Conservation (phyloP, 2,113 vertebrate genomes). For the Rynchops niger region DNA sequence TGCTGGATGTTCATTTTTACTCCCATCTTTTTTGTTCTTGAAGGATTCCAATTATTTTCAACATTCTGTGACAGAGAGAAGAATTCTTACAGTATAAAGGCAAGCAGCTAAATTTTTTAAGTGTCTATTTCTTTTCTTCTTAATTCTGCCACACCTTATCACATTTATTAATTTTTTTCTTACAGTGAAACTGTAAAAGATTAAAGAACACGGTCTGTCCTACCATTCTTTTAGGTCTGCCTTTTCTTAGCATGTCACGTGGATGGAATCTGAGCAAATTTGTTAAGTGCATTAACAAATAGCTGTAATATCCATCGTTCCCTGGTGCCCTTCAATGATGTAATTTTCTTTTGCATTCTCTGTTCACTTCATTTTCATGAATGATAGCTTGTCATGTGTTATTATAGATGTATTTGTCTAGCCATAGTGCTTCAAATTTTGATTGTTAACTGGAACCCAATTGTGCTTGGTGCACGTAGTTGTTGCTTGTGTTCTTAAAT, state of each 20-base stretch:
- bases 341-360: background rate
- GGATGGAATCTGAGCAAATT: background rate
- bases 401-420: background rate
- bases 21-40: background rate
- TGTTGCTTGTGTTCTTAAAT: background rate
- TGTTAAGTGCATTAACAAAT: background rate
- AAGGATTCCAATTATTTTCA: background rate
- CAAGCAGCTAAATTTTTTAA: background rate
- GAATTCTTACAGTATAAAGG: background rate
- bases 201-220: background rate
- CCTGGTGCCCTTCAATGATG: background rate
- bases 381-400: background rate
- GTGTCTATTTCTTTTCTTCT: background rate
- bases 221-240: background rate
- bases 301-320: background rate
- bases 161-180: background rate
- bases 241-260: background rate
- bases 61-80: too few species aligned
- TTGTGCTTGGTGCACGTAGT: rapidly evolving
- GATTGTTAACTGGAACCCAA: background rate
- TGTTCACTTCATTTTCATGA: background rate
- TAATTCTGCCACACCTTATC: background rate
- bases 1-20: background rate
- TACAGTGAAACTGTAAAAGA: background rate
- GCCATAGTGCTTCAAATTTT: background rate